Evolutionary conservation across 2,888 invertebrate genomes (phyloP), one percentile per base, ranked within the genome.

Genomic region (Scrobipalpa costella): DNA sequence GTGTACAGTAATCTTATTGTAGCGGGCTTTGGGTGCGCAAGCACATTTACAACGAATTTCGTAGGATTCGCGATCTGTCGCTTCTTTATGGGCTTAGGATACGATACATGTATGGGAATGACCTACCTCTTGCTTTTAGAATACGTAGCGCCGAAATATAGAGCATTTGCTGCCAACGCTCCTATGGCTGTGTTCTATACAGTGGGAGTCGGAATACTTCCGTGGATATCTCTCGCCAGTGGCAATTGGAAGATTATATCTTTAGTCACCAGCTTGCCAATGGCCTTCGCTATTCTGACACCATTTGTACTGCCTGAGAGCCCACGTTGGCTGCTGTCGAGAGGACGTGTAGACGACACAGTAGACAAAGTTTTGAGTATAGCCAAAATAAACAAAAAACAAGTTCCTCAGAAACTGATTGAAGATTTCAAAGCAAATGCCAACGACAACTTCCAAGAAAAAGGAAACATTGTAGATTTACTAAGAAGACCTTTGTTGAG

Each of bases 71-170:
- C 79, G 1, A 66, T 82, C 2, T 82, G 80, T 57, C 76, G 88
- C 40, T 85, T 88, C 65, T 71, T 88, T 19, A 78, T 85, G 73
- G 88, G 88, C 9, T 80, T 87, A 75, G 79, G 84, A 3, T 86
- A 84, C 57, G 88, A 88, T 62, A 85, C 82, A 63, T 86, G 85
- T 67, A 82, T 86, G 82, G 83, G 84, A 73, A 85, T 88, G 84
- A 73, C 71, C 0, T 88, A 86, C 27, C 70, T 88, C 3, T 67
- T 87, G 0, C 75, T 81, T 21, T 67, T 88, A 40, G 88, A 88
- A 69, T 87, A 83, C 65, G 75, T 81, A 1, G 83, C 82, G 15
- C 87, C 88, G 2, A 87, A 80, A 67, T 84, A 88, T 63, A 82
- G 88, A 64, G 81, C 84, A n/a, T 19, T 80, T 1, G 74, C 83